Evolutionary conservation across 2,888 invertebrate genomes (phyloP).

Genomic region (Caenorhabditis zanzibari): DNA sequence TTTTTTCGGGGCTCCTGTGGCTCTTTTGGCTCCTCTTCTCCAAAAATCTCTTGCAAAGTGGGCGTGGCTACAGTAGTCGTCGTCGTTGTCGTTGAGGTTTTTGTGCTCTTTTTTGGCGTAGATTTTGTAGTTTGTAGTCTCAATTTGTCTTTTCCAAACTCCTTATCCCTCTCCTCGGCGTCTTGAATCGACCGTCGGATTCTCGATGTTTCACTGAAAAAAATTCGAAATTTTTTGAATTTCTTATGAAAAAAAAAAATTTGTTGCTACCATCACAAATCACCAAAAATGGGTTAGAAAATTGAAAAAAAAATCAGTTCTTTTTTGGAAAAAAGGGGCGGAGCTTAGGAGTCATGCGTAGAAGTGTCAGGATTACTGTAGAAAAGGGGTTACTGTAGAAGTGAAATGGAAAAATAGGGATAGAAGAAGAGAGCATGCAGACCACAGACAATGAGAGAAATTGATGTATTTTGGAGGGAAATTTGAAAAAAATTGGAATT

Average conservation of each 20-base stretch:
- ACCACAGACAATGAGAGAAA: background rate
- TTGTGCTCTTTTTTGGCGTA: no score
- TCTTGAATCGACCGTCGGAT: background rate
- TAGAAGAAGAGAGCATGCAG: background rate
- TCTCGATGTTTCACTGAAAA: background rate
- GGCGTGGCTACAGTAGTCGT: background rate
- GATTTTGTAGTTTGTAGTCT: background rate
- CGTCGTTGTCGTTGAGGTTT: background rate
- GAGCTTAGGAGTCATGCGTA: background rate
- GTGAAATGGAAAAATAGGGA: background rate
- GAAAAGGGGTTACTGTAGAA: background rate
- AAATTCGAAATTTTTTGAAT: background rate
- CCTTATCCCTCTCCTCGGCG: background rate
- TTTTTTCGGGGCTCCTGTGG: no score
- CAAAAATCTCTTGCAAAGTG: conserved; percentile 7
- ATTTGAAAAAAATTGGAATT: no score
- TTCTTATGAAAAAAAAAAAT: background rate
- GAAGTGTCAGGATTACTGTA: background rate
- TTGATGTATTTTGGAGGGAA: no score
- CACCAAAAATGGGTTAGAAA: background rate
- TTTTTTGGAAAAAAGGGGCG: background rate
- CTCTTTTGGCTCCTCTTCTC: background rate
- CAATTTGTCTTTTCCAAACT: background rate
- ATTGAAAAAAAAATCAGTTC: background rate
- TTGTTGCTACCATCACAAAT: background rate